Percentiles rank a stretch among this genome's conserved stretches.
These are phyloP conservation scores for Riptortus pedestris DNA, from an alignment of 1,140 invertebrate species.

Conservation along the genomic window DNA sequence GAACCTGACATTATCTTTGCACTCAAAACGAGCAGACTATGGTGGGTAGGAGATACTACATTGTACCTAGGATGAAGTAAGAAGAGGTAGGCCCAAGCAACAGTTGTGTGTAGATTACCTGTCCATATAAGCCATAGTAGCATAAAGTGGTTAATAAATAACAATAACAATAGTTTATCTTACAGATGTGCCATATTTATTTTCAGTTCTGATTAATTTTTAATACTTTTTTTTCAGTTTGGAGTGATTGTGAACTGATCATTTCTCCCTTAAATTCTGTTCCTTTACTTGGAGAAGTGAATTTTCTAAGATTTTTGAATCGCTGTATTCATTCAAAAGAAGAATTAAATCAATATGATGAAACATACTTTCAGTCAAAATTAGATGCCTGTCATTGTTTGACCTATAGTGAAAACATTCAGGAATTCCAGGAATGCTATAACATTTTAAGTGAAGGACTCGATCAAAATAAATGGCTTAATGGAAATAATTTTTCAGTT, in stretches of 20 bases:
- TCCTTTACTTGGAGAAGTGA: slow-evolving; percentile 17
- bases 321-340: background rate
- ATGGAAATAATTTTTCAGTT: slow-evolving; percentile 5
- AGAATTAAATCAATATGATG: background rate
- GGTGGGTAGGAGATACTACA: too few species aligned
- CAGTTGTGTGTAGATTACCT: too few species aligned
- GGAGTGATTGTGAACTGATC: slow-evolving; percentile 5
- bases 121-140: too few species aligned
- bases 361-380: background rate
- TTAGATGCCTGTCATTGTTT: slow-evolving; percentile 17
- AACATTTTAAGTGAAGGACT: background rate
- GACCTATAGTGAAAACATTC: background rate
- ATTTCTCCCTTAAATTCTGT: slow-evolving; percentile 17
- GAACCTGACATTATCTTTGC: too few species aligned
- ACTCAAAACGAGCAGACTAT: too few species aligned
- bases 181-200: too few species aligned
- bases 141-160: too few species aligned
- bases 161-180: too few species aligned
- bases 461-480: slow-evolving; percentile 13
- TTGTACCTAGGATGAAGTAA: too few species aligned
- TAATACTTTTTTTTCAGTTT: slow-evolving; percentile 16
- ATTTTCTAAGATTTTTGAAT: slow-evolving; percentile 19
- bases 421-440: background rate
- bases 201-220: too few species aligned
- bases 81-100: too few species aligned